A percentile compares a stretch with the other conserved stretches of the same genome.
phyloP scores from a whole-genome alignment of 1,140 invertebrate genomes.

The Zaprionus gabonicus region DNA sequence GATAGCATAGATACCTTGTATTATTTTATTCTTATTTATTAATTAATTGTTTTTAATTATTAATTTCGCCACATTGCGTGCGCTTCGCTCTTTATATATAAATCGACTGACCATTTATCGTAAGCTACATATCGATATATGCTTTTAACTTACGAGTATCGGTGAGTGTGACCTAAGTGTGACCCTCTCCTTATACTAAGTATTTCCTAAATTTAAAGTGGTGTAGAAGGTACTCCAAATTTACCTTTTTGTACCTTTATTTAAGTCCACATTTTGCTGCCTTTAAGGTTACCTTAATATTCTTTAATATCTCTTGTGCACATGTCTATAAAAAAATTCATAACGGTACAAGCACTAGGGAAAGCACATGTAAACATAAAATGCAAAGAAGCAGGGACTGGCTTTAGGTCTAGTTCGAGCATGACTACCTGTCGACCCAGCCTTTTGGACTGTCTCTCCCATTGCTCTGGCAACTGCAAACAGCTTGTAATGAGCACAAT shows the following conservation, averaged over 20 bases:
- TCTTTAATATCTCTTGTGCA: neutral
- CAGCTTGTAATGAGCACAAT: conserved; percentile 49
- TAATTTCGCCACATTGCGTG: no score
- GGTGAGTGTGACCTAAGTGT: no score
- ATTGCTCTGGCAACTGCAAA: conserved; percentile 16
- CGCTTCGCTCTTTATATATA: no score
- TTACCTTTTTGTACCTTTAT: no score
- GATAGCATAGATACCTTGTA: neutral
- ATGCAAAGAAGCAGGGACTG: neutral
- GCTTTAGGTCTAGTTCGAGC: neutral
- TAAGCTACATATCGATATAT: no score
- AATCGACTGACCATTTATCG: no score
- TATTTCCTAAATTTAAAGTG: neutral
- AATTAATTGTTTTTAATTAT: no score
- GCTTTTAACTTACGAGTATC: no score
- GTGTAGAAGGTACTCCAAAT: neutral
- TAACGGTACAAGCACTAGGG: neutral
- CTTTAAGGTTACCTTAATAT: no score
- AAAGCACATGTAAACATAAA: neutral
- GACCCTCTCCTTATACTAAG: neutral
- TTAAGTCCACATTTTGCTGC: no score
- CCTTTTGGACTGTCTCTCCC: no score
- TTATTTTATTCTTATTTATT: no score
- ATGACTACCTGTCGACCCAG: conserved; percentile 1
- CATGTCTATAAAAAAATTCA: neutral